Evolutionary conservation across 2,797 vertebrate genomes (phyloP).

Genomic region (Myripristis murdjan): DNA sequence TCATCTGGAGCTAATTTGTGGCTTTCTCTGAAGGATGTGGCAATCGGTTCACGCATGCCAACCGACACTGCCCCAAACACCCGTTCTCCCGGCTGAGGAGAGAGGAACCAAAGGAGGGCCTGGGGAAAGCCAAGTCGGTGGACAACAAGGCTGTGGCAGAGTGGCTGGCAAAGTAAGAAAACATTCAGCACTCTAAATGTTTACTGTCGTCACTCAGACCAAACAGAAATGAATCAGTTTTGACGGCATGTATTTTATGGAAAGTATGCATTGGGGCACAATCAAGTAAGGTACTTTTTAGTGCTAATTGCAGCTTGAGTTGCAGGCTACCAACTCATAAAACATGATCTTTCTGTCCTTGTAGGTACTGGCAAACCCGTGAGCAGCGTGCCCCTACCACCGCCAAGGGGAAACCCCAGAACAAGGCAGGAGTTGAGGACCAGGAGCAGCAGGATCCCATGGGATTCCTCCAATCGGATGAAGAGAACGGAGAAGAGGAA

Average conservation of each 20-base stretch:
- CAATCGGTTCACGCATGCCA: slow-evolving; percentile 97
- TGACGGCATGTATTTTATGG: neutral
- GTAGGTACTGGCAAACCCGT: slow-evolving; percentile 95
- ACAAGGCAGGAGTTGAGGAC: slow-evolving; percentile 89
- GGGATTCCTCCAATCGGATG: slow-evolving; percentile 93
- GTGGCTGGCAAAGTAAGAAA: slow-evolving; percentile 95
- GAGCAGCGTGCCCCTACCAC: slow-evolving; percentile 91
- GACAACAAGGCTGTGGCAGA: slow-evolving; percentile 97
- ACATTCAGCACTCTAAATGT: neutral
- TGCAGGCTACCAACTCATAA: neutral
- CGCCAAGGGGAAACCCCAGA: slow-evolving; percentile 88
- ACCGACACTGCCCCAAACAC: slow-evolving; percentile 97
- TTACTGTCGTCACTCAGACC: neutral
- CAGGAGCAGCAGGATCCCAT: slow-evolving; percentile 98
- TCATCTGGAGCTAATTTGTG: neutral
- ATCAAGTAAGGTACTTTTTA: too few species aligned
- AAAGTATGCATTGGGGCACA: too few species aligned
- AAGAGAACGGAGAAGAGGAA: slow-evolving; percentile 81
- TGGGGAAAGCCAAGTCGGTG: slow-evolving; percentile 89
- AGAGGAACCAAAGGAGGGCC: slow-evolving; percentile 90
- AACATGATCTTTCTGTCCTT: neutral
- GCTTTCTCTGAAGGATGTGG: slow-evolving; percentile 88
- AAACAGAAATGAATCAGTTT: neutral
- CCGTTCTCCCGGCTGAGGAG: slow-evolving; percentile 95
- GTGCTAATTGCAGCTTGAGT: neutral